Evolutionary conservation across 2,888 invertebrate species (phyloP).

Genomic region (Erannis defoliaria): DNA sequence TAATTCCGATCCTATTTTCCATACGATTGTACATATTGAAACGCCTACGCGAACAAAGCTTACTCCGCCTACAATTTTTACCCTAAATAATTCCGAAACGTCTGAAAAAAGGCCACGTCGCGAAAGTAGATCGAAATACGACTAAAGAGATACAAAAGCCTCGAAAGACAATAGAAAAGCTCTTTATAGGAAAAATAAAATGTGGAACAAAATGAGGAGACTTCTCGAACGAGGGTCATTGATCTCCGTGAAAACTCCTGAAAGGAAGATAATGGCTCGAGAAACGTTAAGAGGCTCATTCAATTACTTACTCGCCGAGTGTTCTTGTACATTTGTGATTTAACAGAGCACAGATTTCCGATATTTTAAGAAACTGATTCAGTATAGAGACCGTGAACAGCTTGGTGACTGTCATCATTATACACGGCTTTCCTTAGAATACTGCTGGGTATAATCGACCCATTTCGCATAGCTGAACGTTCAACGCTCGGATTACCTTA

Average conservation of each 20-base stretch:
- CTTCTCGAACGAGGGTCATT: constrained; percentile 43
- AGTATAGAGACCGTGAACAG: no score
- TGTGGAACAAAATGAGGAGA: constrained; percentile 44
- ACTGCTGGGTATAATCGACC: no score
- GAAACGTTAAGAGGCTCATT: constrained; percentile 32
- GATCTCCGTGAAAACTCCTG: constrained; percentile 38
- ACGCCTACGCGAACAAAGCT: constrained; percentile 23
- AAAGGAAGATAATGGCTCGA: constrained; percentile 33
- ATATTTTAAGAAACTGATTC: no score
- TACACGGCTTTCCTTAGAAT: no score
- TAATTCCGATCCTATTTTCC: constrained; percentile 34
- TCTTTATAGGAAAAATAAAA: constrained; percentile 44
- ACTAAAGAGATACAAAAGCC: constrained; percentile 47
- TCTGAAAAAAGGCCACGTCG: background rate
- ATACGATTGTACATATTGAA: constrained; percentile 29
- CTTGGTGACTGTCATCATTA: no score
- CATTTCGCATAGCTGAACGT: no score
- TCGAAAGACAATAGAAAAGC: constrained; percentile 38
- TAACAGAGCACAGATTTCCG: background rate
- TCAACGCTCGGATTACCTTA: no score
- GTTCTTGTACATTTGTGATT: constrained; percentile 7
- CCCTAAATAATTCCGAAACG: background rate
- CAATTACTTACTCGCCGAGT: constrained; percentile 25
- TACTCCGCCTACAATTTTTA: background rate
- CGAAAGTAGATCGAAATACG: constrained; percentile 29